Evolutionary conservation across 1,140 invertebrate genomes (phyloP).

Genomic region (Dysdera silvatica): DNA sequence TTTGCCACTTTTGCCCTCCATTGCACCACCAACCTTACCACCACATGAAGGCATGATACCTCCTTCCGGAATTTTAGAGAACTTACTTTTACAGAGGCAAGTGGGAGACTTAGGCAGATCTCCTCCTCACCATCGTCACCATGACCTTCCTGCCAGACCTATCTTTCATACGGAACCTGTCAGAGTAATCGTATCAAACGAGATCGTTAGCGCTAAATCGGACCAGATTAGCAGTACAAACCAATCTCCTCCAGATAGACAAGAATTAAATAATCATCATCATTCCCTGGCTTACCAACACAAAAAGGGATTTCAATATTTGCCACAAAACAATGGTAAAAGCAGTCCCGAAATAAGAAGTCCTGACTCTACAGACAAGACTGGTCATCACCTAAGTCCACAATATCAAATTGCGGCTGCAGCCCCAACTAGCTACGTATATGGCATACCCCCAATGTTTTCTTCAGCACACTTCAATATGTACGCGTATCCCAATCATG

Average conservation of each 20-base stretch:
- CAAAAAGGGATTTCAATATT: conserved; percentile 9
- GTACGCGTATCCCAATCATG: conserved; percentile 30
- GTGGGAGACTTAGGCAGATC: conserved; percentile 18
- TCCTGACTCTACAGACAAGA: conserved; percentile 62
- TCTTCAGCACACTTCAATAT: conserved; percentile 37
- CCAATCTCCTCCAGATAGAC: conserved; percentile 50
- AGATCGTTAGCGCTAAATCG: conserved; percentile 36
- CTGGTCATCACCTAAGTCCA: conserved; percentile 3
- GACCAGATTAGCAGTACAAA: conserved; percentile 34
- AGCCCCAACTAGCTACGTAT: conserved; percentile 28
- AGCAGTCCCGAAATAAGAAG: conserved; percentile 52
- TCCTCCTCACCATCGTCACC: conserved; percentile 3
- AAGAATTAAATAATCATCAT: conserved; percentile 82
- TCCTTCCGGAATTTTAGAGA: conserved; percentile 57
- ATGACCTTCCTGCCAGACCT: conserved; percentile 20
- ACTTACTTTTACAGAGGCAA: conserved; percentile 53
- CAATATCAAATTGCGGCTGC: conserved; percentile 16
- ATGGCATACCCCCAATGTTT: conserved; percentile 36
- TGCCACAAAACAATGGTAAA: conserved; percentile 55
- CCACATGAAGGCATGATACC: conserved; percentile 11
- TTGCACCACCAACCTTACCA: conserved; percentile 9
- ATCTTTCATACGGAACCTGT: conserved; percentile 34
- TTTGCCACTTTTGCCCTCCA: too few relatives aligned
- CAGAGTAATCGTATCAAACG: conserved; percentile 34
- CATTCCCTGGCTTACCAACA: neutral